Conservation (phyloP, 1,140 invertebrate species). For the Orussus abietinus region DNA sequence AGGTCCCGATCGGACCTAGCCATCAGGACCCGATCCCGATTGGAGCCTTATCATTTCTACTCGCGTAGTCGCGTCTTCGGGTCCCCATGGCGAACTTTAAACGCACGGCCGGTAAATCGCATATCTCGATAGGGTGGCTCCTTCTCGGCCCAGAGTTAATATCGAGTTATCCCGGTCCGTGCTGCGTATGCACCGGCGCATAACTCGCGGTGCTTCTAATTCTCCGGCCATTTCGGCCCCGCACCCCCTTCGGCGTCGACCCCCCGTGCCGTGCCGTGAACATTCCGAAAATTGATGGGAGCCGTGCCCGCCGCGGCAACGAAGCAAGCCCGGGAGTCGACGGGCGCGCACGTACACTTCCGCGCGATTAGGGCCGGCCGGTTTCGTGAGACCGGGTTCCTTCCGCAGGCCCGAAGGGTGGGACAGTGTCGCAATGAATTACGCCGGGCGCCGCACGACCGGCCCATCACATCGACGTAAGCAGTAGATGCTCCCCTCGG, state of each 20-base stretch:
- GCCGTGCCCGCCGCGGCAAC: slow-evolving; percentile 1
- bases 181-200: too few relatives aligned
- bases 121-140: slow-evolving; percentile 20
- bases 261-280: not conserved
- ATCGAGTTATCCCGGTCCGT: slow-evolving; percentile 32
- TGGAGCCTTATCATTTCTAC: too few relatives aligned
- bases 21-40: too few relatives aligned
- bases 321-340: not conserved
- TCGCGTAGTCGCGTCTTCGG: too few relatives aligned
- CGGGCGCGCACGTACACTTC: too few relatives aligned
- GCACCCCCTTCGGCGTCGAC: slow-evolving; percentile 6
- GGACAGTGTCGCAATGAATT: too few relatives aligned
- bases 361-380: too few relatives aligned
- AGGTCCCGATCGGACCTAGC: too few relatives aligned
- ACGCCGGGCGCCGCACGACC: slow-evolving; percentile 25
- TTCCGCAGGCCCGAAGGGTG: too few relatives aligned
- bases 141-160: too few relatives aligned
- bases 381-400: too few relatives aligned
- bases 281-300: slow-evolving; percentile 20
- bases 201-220: slow-evolving; percentile 27
- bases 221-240: slow-evolving; percentile 11
- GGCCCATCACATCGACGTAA: slow-evolving; percentile 17
- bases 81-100: too few relatives aligned
- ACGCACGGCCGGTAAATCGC: slow-evolving; percentile 24
- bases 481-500: slow-evolving; percentile 27